phyloP scores from a whole-genome alignment of 2,888 invertebrate species.

The Metalampra italica region DNA sequence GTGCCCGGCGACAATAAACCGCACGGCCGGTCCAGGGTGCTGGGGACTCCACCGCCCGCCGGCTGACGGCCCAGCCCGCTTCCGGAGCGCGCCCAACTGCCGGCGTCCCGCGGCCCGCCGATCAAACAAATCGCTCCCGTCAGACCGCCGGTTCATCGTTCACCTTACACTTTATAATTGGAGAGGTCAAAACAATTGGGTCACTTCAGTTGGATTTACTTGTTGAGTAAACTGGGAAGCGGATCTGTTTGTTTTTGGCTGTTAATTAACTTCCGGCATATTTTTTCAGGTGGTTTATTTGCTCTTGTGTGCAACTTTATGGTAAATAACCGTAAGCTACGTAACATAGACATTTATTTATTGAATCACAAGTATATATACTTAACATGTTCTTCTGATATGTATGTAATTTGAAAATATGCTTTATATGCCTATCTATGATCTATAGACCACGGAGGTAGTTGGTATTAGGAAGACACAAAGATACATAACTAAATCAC shows the following conservation, averaged over 20 bases:
- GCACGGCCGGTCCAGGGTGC: constrained; percentile 48
- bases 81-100: constrained; percentile 58
- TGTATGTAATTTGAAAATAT: neutral
- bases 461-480: neutral
- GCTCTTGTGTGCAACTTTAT: too few species aligned
- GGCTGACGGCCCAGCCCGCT: constrained; percentile 37
- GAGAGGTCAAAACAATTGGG: constrained; percentile 74
- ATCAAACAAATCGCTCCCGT: constrained; percentile 23
- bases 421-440: neutral
- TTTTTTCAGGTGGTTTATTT: constrained; percentile 9
- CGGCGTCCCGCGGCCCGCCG: constrained; percentile 40
- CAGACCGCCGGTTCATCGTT: constrained; percentile 40
- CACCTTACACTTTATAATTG: constrained; percentile 76
- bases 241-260: neutral
- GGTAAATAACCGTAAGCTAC: too few species aligned
- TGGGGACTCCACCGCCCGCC: constrained; percentile 46
- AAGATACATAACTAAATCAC: neutral
- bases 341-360: constrained; percentile 4
- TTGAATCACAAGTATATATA: neutral
- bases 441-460: too few species aligned
- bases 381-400: neutral
- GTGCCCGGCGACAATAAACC: constrained; percentile 64
- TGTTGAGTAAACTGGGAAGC: neutral
- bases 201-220: constrained; percentile 57
- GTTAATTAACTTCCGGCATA: constrained; percentile 8